These are phyloP conservation scores for Deilephila elpenor DNA, from an alignment of 2,888 invertebrate species.

Conservation along the genomic window DNA sequence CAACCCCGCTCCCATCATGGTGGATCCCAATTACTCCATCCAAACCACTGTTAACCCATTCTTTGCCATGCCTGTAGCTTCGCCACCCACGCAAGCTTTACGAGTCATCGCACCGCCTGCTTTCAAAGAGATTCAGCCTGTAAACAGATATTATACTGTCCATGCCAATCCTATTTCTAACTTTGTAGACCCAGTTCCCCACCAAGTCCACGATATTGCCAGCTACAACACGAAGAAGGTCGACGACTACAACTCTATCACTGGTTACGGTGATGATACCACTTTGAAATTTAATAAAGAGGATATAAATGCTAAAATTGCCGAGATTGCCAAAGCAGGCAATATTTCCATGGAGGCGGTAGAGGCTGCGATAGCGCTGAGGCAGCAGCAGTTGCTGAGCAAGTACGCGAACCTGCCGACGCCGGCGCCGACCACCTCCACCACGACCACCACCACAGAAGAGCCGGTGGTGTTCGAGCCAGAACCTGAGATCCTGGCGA, in stretches of 20 bases:
- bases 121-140: constrained; percentile 64
- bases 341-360: constrained; percentile 92
- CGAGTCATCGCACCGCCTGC: constrained; percentile 57
- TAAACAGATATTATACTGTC: constrained; percentile 57
- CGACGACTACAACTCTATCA: constrained; percentile 79
- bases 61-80: constrained; percentile 70
- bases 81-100: constrained; percentile 63
- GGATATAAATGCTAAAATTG: constrained; percentile 78
- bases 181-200: constrained; percentile 80
- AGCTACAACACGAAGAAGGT: constrained; percentile 78
- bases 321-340: constrained; percentile 87
- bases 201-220: constrained; percentile 75
- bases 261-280: constrained; percentile 77
- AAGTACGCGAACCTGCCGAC: constrained; percentile 81
- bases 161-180: constrained; percentile 76
- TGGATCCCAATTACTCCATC: constrained; percentile 73
- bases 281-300: constrained; percentile 73
- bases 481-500: constrained; percentile 71
- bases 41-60: constrained; percentile 85
- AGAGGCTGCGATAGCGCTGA: constrained; percentile 89
- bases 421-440: constrained; percentile 77
- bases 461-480: constrained; percentile 64
- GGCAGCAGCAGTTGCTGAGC: constrained; percentile 88
- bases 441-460: constrained; percentile 64
- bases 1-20: constrained; percentile 66